Conservation (phyloP, 2,113 vertebrate species). For the Pan troglodytes region NHGRI_mPanTro3-v2.1_pri NC_072414.2:54802001-54802500, state of each 20-base stretch:
- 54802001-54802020: no score
- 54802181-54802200: no score
- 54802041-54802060: no score
- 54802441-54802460: background rate
- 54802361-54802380: background rate
- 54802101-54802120: no score
- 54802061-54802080: no score
- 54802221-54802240: accelerated
- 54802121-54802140: no score
- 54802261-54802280: background rate
- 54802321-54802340: background rate
- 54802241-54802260: no score
- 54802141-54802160: no score
- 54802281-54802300: background rate
- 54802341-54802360: background rate
- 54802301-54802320: no score
- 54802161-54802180: no score
- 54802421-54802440: background rate
- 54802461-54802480: accelerated
- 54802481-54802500: accelerated
- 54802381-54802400: background rate
- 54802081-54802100: no score
- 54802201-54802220: background rate
- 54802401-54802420: background rate
- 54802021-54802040: no score